Evolutionary conservation across 2,113 vertebrate species (phyloP).

Genomic region (Asarcornis scutulata): DNA sequence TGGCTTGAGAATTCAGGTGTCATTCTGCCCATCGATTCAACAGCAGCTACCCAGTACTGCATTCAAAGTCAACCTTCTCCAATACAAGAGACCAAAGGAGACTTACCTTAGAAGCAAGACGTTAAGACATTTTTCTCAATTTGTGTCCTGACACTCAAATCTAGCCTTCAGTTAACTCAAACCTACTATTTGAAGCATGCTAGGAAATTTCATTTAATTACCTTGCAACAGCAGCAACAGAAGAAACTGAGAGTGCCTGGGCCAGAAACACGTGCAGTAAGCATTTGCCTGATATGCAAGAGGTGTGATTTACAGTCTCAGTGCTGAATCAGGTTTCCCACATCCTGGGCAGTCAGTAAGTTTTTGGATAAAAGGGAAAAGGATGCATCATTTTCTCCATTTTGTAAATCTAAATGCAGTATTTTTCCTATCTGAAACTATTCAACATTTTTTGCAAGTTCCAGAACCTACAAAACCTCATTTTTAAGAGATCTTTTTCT

Average conservation of each 20-base stretch:
- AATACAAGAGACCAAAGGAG: not conserved
- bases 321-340: not conserved
- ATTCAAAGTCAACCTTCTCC: not conserved
- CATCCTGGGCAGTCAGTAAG: not conserved
- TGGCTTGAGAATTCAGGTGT: not conserved
- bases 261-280: not conserved
- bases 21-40: not conserved
- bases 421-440: not conserved
- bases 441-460: not conserved
- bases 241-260: not conserved
- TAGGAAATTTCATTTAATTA: not conserved
- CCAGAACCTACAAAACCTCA: not conserved
- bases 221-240: not conserved
- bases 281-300: rapidly evolving
- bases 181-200: not conserved
- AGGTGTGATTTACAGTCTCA: not conserved
- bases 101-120: not conserved
- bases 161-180: not conserved
- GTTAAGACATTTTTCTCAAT: not conserved
- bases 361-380: not conserved
- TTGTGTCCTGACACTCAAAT: not conserved
- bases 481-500: not conserved
- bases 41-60: not conserved
- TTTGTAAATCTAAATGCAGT: not conserved
- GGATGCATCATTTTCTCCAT: not conserved